Evolutionary conservation across 2,113 vertebrate genomes (phyloP), one percentile per base, ranked within the genome.

Genomic region (Rissa tridactyla): DNA sequence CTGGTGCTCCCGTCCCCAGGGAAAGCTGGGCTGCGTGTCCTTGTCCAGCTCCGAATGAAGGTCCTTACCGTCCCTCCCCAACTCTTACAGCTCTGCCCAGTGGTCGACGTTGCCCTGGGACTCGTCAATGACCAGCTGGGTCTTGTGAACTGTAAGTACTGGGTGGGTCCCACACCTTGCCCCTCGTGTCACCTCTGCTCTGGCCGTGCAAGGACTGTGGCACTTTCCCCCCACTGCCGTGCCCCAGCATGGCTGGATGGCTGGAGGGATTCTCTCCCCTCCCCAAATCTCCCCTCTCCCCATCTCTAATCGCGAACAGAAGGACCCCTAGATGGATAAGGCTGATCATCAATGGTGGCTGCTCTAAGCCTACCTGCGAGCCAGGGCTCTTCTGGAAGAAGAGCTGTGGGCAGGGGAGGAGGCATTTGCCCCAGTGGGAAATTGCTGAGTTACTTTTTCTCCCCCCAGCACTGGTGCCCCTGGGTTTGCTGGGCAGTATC

Each of bases 401-500:
- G 6, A 42, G 14, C 9, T 54, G n/a, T 0, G 7, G 51, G n/a
- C 2, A n/a, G 27, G n/a, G 44, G 12, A 52, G 18, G 15, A 6
- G 36, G 2, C 5, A 15, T 52, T 36, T 66, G n/a, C 29, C n/a
- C 26, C 34, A 22, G 21, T 16, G 7, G 20, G 66, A 23, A 15
- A 61, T 8, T 0, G 0, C 30, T 34, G 30, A 30, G 10, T 46
- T 17, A 5, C 7, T 47, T 64, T 49, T 38, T 88, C 93, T 97
- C 20, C 29, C 36, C 42, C 4, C 96, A 98, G 98, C 97, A 27
- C 79, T 97, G 82, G 65, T 98, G 46, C 92, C 96, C 2, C 91
- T 98, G 92, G 97, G 96, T 7, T 86, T 98, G 42, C 36, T 98
- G 89, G 96, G 96, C 70, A 98, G 97, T 7, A 79, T 96, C 57